phyloP scores from a whole-genome alignment of 2,113 vertebrate genomes.

The Cynocephalus volans region DNA sequence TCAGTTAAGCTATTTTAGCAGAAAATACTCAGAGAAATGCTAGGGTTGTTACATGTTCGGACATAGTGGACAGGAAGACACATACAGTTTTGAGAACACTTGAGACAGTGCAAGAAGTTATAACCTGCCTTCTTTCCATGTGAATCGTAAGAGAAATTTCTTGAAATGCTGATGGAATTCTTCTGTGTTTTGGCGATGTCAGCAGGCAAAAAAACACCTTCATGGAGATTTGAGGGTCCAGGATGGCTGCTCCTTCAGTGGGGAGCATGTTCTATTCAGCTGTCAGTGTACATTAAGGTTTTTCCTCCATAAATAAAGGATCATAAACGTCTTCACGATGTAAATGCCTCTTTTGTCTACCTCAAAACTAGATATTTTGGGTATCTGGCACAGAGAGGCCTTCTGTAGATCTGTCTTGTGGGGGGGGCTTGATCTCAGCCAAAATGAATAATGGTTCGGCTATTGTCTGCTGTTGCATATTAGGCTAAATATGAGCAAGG shows the following conservation, averaged over 20 bases:
- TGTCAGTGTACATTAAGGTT: neutral
- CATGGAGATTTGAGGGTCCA: neutral
- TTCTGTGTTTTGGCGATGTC: neutral
- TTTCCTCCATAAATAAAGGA: neutral
- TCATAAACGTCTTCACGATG: neutral
- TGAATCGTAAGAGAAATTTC: neutral
- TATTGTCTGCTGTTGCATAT: neutral
- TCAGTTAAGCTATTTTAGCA: neutral
- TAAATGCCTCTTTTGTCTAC: neutral
- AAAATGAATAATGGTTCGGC: neutral
- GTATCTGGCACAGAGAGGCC: neutral
- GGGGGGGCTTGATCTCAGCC: neutral
- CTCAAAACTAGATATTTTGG: neutral
- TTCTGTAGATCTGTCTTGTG: neutral
- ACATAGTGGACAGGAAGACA: neutral
- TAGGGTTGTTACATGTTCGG: neutral
- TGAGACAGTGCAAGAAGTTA: neutral
- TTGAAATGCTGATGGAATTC: fast-evolving
- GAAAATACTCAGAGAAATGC: neutral
- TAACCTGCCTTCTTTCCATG: neutral
- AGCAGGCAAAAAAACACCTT: neutral
- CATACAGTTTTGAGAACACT: neutral
- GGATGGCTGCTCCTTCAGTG: fast-evolving
- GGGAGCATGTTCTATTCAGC: neutral
- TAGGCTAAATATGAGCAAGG: neutral